phyloP scores from a whole-genome alignment of 2,113 vertebrate species.

The Crocuta crocuta region DNA sequence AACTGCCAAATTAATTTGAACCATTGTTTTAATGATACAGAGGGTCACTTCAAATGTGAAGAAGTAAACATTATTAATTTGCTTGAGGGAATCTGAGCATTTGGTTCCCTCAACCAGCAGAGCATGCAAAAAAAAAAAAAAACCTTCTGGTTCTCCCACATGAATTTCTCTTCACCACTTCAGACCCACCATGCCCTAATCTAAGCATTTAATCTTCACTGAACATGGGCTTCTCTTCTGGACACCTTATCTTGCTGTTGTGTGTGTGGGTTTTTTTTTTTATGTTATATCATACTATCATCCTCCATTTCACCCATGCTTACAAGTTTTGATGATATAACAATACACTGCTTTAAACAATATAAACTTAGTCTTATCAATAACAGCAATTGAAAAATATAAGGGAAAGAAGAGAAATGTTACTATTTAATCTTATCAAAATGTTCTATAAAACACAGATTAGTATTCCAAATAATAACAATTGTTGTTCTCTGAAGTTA shows the following conservation, averaged over 20 bases:
- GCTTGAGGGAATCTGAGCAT: neutral
- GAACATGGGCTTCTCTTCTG: neutral
- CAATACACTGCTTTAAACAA: neutral
- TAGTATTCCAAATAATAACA: neutral
- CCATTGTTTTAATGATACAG: neutral
- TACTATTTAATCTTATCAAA: neutral
- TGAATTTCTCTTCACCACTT: neutral
- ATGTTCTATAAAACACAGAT: neutral
- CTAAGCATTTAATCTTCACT: neutral
- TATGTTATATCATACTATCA: neutral
- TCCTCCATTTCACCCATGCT: neutral
- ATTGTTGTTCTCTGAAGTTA: neutral
- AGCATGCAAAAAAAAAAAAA: constrained; percentile 24
- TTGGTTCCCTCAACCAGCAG: neutral
- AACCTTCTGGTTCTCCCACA: neutral
- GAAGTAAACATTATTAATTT: constrained; percentile 41
- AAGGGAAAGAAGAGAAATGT: neutral
- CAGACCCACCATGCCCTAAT: too few species aligned
- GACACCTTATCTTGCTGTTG: neutral
- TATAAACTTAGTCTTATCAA: neutral
- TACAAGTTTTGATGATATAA: neutral
- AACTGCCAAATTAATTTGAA: neutral
- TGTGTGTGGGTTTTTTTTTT: neutral
- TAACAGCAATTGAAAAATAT: neutral
- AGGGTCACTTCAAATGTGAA: constrained; percentile 26